phyloP scores from a whole-genome alignment of 2,113 vertebrate species.

The Beaufortia kweichowensis region DNA sequence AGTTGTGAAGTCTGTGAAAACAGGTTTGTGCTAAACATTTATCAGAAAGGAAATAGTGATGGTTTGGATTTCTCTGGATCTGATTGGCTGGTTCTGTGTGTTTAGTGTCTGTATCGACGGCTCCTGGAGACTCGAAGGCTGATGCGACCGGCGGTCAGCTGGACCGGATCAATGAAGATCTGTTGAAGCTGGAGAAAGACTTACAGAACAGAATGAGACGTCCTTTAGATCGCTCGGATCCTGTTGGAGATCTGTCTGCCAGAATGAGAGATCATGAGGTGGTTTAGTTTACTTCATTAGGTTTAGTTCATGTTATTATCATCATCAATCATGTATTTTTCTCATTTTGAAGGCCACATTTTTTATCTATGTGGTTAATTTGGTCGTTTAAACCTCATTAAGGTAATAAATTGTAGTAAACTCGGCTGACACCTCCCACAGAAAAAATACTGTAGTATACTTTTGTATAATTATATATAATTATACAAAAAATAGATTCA shows the following conservation, averaged over 20 bases:
- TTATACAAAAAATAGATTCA: no score
- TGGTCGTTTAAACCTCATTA: no score
- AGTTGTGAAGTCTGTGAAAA: constrained; percentile 63
- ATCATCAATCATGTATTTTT: no score
- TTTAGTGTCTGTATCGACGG: constrained; percentile 55
- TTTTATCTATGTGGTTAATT: no score
- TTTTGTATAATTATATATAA: no score
- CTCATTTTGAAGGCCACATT: no score
- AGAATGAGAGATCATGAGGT: constrained; percentile 82
- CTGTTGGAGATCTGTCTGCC: constrained; percentile 73
- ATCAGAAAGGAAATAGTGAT: neutral
- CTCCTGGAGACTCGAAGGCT: constrained; percentile 70
- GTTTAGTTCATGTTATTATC: no score
- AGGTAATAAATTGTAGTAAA: no score
- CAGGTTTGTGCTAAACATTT: constrained; percentile 60
- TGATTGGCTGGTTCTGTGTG: neutral
- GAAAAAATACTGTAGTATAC: no score
- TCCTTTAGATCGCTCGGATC: constrained; percentile 74
- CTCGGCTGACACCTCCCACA: no score
- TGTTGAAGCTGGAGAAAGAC: constrained; percentile 74
- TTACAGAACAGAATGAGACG: constrained; percentile 71
- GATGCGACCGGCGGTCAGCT: constrained; percentile 68
- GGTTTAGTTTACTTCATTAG: no score
- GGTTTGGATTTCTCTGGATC: neutral
- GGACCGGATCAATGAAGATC: constrained; percentile 69